Evolutionary conservation across 2,888 invertebrate genomes (phyloP).

Genomic region (Macropis europaea): DNA sequence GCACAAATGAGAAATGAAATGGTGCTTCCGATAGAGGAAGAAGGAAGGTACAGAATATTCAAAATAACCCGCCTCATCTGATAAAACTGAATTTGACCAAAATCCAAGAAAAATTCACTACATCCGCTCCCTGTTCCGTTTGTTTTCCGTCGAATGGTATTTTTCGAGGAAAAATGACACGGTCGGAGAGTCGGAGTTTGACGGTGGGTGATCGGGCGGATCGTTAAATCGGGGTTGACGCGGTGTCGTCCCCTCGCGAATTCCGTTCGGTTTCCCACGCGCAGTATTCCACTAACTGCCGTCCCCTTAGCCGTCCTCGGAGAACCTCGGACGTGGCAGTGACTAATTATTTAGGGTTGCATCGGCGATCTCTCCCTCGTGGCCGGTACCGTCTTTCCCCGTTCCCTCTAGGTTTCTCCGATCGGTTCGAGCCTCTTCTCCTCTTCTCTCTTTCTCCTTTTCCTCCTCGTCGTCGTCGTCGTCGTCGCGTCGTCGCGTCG

Average conservation of each 20-base stretch:
- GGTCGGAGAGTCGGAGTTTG: no score
- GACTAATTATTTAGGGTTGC: slow-evolving; percentile 78
- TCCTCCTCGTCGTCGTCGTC: slow-evolving; percentile 24
- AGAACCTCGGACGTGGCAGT: slow-evolving; percentile 72
- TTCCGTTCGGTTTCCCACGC: slow-evolving; percentile 50
- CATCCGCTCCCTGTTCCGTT: no score
- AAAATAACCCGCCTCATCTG: no score
- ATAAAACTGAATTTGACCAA: no score
- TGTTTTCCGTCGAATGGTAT: no score
- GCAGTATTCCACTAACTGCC: slow-evolving; percentile 27
- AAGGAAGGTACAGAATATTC: no score
- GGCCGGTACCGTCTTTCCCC: slow-evolving; percentile 35
- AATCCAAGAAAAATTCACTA: no score
- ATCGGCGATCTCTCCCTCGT: slow-evolving; percentile 61
- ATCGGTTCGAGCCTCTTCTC: slow-evolving; percentile 53
- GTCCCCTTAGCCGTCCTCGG: slow-evolving; percentile 41
- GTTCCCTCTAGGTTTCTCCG: neutral
- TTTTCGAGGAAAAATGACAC: no score
- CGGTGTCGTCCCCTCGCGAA: slow-evolving; percentile 18
- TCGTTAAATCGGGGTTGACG: slow-evolving; percentile 57
- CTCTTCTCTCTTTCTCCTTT: slow-evolving; percentile 14
- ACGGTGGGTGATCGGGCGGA: slow-evolving; percentile 61
- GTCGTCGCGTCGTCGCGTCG: slow-evolving; percentile 16
- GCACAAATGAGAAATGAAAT: no score
- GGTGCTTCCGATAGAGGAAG: no score